phyloP scores from a whole-genome alignment of 2,113 vertebrate species.

The Ivindomyrus marchei region DNA sequence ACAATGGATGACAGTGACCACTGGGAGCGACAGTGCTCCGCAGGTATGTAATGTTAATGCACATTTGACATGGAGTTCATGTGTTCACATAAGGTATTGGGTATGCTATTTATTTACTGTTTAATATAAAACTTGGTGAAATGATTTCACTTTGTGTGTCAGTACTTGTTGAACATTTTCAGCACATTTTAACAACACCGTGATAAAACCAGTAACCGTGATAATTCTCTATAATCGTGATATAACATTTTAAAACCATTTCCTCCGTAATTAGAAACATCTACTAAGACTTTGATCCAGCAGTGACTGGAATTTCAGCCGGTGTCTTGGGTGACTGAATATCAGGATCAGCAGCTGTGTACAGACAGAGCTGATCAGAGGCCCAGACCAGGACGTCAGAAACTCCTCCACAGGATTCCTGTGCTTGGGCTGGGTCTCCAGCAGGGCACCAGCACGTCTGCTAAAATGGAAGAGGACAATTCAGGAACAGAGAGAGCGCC shows the following conservation, averaged over 20 bases:
- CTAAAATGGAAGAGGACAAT: not conserved
- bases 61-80: too few relatives aligned
- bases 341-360: not conserved
- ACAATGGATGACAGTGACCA: not conserved
- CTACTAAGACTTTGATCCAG: not conserved
- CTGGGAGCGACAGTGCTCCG: too few relatives aligned
- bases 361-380: not conserved
- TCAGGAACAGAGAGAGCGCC: not conserved
- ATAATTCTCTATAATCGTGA: not conserved
- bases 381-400: not conserved
- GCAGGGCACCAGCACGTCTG: not conserved
- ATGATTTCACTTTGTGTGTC: not conserved
- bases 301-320: not conserved
- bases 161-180: not conserved
- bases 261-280: not conserved
- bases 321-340: not conserved
- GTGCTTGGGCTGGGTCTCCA: not conserved
- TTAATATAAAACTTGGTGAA: not conserved
- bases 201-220: not conserved
- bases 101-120: not conserved
- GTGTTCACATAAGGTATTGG: not conserved
- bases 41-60: too few relatives aligned
- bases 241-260: not conserved
- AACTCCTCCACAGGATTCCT: not conserved
- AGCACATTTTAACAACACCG: not conserved